Evolutionary conservation across 92 coral and sea anemone genomes (phyloP).

Genomic region (Epizoanthus fatuus): DNA sequence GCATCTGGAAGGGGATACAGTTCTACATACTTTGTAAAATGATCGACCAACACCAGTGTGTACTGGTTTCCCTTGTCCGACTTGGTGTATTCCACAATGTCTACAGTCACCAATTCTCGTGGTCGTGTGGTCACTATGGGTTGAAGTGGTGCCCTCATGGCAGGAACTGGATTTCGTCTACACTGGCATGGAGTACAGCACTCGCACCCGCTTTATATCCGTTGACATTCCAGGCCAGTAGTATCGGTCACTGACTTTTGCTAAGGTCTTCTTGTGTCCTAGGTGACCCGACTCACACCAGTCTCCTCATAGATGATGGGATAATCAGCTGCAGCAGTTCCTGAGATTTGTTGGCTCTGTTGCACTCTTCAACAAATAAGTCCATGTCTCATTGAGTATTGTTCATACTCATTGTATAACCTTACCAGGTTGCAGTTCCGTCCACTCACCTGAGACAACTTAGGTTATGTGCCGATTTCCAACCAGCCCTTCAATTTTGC

Average conservation of each 20-base stretch:
- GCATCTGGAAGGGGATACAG: no score
- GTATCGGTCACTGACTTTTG: neutral
- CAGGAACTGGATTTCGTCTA: no score
- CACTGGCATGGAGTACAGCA: no score
- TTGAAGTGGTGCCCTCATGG: no score
- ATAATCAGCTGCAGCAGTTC: neutral
- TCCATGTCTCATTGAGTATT: neutral
- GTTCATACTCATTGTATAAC: neutral
- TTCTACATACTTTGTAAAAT: no score
- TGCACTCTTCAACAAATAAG: neutral
- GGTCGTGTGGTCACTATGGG: no score
- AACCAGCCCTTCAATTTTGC: neutral
- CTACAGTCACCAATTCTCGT: no score
- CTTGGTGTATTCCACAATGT: no score
- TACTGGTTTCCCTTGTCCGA: no score
- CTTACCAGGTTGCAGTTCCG: neutral
- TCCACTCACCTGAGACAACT: constrained; percentile 1
- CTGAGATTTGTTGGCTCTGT: constrained; percentile 15
- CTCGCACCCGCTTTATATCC: no score
- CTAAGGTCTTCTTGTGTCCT: constrained; percentile 21
- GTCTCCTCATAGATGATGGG: neutral
- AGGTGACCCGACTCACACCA: constrained; percentile 20
- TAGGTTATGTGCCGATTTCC: neutral
- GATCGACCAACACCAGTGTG: no score
- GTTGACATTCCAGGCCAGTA: no score